These are phyloP conservation scores for Oscheius onirici DNA, from an alignment of 2,888 invertebrate genomes.

Conservation along the genomic window DNA sequence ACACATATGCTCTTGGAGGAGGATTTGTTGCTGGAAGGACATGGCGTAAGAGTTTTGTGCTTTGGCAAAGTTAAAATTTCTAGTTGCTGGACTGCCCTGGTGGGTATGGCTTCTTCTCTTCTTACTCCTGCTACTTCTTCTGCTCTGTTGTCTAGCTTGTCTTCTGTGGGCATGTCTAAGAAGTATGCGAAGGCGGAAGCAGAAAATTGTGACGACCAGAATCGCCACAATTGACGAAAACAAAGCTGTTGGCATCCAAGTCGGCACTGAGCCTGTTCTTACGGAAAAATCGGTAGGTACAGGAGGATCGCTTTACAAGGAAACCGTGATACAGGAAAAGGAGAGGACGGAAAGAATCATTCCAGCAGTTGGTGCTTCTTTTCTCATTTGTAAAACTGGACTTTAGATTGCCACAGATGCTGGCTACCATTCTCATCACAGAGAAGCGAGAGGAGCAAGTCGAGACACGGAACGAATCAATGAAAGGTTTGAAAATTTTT, in stretches of 20 bases:
- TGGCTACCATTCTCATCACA: conserved; percentile 7
- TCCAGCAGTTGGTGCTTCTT: conserved; percentile 16
- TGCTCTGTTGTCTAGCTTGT: conserved; percentile 51
- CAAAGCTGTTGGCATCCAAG: conserved; percentile 13
- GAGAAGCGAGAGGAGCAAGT: conserved; percentile 5
- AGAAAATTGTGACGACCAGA: conserved; percentile 24
- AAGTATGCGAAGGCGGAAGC: conserved; percentile 32
- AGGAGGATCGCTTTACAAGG: conserved; percentile 18
- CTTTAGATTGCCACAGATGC: conserved; percentile 16
- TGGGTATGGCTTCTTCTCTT: conserved; percentile 63
- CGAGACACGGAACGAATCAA: no score
- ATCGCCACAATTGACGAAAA: conserved; percentile 27
- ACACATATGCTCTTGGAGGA: not conserved
- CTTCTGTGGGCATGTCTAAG: conserved; percentile 42
- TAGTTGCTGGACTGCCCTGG: conserved; percentile 51
- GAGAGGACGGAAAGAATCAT: conserved; percentile 12
- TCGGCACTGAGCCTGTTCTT: conserved; percentile 3
- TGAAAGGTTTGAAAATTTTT: not conserved
- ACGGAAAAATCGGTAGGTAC: conserved; percentile 27
- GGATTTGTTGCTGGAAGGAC: not conserved
- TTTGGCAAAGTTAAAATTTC: not conserved
- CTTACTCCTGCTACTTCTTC: conserved; percentile 57
- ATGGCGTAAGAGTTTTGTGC: conserved; percentile 4
- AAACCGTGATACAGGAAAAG: not conserved
- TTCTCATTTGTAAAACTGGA: not conserved